phyloP scores from a whole-genome alignment of 2,113 vertebrate species.

The Pitta sordida region DNA sequence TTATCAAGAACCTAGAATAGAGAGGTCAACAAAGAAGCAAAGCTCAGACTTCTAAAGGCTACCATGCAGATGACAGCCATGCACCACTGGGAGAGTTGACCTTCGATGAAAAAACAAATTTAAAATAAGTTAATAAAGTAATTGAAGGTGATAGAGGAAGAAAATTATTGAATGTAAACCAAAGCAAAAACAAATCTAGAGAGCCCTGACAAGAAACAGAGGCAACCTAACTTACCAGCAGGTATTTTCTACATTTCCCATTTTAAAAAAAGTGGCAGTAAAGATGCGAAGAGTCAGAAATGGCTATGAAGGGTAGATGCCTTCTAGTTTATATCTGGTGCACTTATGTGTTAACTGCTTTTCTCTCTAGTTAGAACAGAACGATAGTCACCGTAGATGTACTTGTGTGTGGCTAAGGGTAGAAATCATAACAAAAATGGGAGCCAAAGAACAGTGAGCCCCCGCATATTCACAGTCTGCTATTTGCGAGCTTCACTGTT shows the following conservation, averaged over 20 bases:
- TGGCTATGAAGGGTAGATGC: background rate
- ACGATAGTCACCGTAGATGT: background rate
- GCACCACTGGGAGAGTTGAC: background rate
- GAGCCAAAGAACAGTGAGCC: background rate
- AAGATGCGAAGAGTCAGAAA: background rate
- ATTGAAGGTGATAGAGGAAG: background rate
- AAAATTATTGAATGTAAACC: background rate
- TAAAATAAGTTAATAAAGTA: background rate
- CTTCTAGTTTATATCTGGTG: background rate
- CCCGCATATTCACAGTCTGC: too few species aligned
- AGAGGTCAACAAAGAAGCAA: background rate
- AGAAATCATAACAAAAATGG: background rate
- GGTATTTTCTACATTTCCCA: background rate
- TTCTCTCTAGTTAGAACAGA: background rate
- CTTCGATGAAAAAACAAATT: background rate
- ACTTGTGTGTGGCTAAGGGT: background rate
- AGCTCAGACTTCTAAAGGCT: background rate
- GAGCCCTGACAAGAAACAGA: background rate
- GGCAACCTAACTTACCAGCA: background rate
- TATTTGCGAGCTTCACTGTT: too few species aligned
- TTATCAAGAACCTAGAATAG: background rate
- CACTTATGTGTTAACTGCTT: background rate
- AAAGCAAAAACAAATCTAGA: background rate
- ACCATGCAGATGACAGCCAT: rapidly evolving
- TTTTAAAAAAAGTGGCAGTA: background rate